Base-by-base conservation (phyloP, 2,113 vertebrate species). In the Sarotherodon lohbergeri region DNA sequence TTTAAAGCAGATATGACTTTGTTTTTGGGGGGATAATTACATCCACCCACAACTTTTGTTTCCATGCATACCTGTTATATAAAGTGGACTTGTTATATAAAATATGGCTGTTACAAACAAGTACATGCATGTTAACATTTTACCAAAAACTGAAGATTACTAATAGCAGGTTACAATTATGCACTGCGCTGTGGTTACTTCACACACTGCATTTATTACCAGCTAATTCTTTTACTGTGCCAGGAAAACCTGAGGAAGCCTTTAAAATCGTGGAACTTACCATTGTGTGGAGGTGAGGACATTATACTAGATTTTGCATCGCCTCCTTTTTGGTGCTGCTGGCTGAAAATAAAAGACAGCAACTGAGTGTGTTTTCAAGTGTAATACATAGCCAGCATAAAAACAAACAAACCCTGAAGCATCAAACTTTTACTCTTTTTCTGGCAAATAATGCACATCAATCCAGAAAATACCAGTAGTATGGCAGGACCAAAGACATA, bases 271-370 rank as follows among this genome's bases (percentile, higher is more conserved):
- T 32, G 2, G 2, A 80, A 92, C 96, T 95, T 92, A 97, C 96
- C 95, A 73, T 95, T 96, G 82, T 94, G 93, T 85, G 92, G 85
- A 4, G 95, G 93, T 39, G 96, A 94, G 29, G 89, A 93, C 29
- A 32, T 73, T 56, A 46, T 19, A 85, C 92, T 95, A 48, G 91
- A 82, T 89, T 94, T 96, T 50, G 81, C 84, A 14, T 95, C 93
- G 43, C 89, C 94, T 92, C 84, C 97, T 80, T 86, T 94, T 90
- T 95, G 93, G 82, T 96, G 96, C 82, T 86, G 93, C 87, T 97
- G 97, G 61, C 97, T 97, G 82, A 57, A 92, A 94, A 85, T n/a
- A 24, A 78, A 89, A 86, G 1, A 82, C 9, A 19, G 43, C 11
- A 80, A 32, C 52, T 56, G 14, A 83, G 39, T 10, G 83, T 6